Conservation (phyloP, 2,113 vertebrate species). For the Neodon shergylaensis region DNA sequence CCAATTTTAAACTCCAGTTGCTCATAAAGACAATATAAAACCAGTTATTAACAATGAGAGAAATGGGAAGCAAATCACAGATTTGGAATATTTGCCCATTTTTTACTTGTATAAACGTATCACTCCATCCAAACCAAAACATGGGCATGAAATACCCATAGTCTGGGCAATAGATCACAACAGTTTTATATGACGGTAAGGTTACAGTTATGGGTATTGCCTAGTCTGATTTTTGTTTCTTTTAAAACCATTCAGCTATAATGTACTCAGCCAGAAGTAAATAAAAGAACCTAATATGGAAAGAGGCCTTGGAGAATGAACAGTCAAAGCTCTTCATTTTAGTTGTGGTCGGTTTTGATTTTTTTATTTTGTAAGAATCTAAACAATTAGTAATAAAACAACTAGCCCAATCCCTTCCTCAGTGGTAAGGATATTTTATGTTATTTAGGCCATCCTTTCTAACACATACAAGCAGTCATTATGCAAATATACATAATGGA, state of each 20-base stretch:
- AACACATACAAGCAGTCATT: not conserved
- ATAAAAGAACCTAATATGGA: not conserved
- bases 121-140: not conserved
- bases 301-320: not conserved
- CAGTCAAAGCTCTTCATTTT: not conserved
- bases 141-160: not conserved
- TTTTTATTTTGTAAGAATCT: not conserved
- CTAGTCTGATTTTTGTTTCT: conserved; percentile 48
- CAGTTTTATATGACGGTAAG: not conserved
- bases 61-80: not conserved
- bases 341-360: not conserved
- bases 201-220: not conserved
- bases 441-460: not conserved
- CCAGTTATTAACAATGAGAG: not conserved
- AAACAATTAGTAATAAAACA: not conserved
- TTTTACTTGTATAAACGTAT: not conserved
- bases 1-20: conserved; percentile 14
- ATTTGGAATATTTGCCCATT: conserved; percentile 12
- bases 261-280: not conserved
- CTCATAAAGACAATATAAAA: not conserved
- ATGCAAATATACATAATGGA: not conserved
- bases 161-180: conserved; percentile 13
- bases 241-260: conserved; percentile 7
- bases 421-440: not conserved
- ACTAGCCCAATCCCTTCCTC: not conserved